These are phyloP conservation scores for Mycteria americana DNA, from an alignment of 2,797 vertebrate species.

Conservation along the genomic window DNA sequence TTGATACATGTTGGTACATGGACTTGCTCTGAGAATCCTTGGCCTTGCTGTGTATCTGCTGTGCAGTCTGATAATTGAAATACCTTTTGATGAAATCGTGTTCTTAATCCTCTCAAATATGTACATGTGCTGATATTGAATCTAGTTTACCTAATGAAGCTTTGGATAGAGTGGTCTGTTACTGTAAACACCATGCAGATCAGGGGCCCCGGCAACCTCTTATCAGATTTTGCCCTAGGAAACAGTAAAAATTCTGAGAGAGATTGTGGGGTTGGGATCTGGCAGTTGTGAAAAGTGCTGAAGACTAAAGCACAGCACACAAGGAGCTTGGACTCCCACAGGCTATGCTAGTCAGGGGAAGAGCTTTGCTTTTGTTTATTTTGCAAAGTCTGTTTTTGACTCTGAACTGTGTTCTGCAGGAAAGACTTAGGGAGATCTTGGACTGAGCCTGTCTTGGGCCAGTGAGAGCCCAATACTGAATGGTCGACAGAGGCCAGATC, in stretches of 20 bases:
- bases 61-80: not conserved
- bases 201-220: not conserved
- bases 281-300: not conserved
- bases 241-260: not conserved
- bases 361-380: not conserved
- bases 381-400: not conserved
- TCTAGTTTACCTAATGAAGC: not conserved
- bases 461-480: not conserved
- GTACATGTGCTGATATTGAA: not conserved
- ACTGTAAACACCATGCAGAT: not conserved
- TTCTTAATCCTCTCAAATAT: conserved; percentile 11
- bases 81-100: not conserved
- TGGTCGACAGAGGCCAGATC: not conserved
- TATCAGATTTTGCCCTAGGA: conserved; percentile 11
- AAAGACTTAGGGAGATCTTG: not conserved
- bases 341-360: not conserved
- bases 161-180: not conserved
- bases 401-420: not conserved
- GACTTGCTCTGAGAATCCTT: not conserved
- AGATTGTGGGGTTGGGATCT: not conserved
- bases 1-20: not conserved
- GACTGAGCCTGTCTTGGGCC: not conserved
- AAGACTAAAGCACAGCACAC: not conserved
- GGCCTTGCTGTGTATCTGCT: not conserved
- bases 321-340: not conserved